Conservation (phyloP, 1,140 invertebrate species). For the Lineus longissimus region DNA sequence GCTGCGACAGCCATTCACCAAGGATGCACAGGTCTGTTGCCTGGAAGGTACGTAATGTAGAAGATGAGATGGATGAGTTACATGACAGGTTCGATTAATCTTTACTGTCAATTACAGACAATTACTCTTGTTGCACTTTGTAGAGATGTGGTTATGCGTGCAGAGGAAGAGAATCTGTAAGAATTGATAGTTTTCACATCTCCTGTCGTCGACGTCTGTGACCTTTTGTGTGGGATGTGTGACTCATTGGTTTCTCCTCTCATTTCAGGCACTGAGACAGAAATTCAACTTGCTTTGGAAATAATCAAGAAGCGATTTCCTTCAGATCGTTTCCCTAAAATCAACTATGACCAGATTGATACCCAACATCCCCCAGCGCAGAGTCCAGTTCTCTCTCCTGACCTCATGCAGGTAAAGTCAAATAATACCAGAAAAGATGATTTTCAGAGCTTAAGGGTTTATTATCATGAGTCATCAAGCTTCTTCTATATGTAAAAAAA, state of each 20-base stretch:
- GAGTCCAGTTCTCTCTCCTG: constrained; percentile 57
- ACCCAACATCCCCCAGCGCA: constrained; percentile 54
- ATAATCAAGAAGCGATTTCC: constrained; percentile 83
- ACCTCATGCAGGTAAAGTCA: constrained; percentile 63
- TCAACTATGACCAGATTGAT: constrained; percentile 67
- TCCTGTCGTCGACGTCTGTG: too few species aligned
- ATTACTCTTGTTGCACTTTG: too few species aligned
- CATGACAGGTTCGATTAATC: too few species aligned
- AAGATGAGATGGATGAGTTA: not conserved
- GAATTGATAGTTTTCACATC: too few species aligned
- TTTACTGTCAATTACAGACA: too few species aligned
- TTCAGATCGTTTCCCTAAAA: constrained; percentile 68
- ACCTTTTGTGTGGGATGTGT: too few species aligned
- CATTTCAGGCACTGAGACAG: constrained; percentile 62
- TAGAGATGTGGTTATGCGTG: too few species aligned
- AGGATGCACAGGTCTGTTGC: constrained; percentile 73
- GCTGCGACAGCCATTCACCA: constrained; percentile 68
- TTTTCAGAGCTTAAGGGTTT: not conserved
- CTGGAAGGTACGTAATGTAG: constrained; percentile 65
- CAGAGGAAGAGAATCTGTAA: too few species aligned
- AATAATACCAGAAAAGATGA: constrained; percentile 18
- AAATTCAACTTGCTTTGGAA: constrained; percentile 74
- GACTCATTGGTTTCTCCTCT: too few species aligned
- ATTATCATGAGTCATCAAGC: not conserved
- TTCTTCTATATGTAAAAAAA: not conserved